A percentile compares a stretch with the other conserved stretches of the same genome.
These are phyloP conservation scores for Campylomormyrus tamandua DNA, from an alignment of 2,113 vertebrate species.

Conservation along the genomic window DNA sequence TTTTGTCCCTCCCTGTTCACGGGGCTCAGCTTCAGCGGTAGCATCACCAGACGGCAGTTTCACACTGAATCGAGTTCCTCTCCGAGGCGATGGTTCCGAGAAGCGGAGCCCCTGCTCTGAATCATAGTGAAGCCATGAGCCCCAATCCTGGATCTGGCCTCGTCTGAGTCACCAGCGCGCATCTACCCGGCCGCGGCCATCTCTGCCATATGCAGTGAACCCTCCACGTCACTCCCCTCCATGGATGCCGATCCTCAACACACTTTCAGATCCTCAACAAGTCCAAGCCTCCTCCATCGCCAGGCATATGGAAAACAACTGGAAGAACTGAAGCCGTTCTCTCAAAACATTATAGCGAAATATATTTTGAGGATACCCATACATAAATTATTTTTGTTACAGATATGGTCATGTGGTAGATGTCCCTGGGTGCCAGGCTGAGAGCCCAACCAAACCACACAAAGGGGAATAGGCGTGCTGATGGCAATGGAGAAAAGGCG, in stretches of 20 bases:
- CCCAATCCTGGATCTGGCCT: constrained; percentile 44
- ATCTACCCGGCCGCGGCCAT: constrained; percentile 22
- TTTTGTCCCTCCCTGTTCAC: neutral
- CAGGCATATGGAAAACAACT: neutral
- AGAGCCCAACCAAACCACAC: neutral
- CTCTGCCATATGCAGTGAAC: neutral
- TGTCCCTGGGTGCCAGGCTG: neutral
- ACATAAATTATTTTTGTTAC: no score
- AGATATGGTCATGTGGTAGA: neutral
- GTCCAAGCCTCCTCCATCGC: neutral
- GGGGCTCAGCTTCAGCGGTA: constrained; percentile 19
- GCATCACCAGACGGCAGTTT: constrained; percentile 48
- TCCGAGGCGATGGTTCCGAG: constrained; percentile 63
- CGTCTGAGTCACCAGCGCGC: constrained; percentile 52
- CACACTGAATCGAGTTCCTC: constrained; percentile 69
- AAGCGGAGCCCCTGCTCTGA: constrained; percentile 55
- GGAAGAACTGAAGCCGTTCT: neutral
- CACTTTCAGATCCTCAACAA: neutral
- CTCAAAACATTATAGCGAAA: neutral
- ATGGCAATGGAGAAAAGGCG: neutral
- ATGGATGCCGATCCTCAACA: neutral
- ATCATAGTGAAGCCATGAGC: constrained; percentile 63
- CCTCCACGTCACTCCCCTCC: neutral
- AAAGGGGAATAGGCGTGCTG: neutral
- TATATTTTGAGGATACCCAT: neutral